Evolutionary conservation across 2,888 invertebrate genomes (phyloP).

Genomic region (Polyommatus icarus): DNA sequence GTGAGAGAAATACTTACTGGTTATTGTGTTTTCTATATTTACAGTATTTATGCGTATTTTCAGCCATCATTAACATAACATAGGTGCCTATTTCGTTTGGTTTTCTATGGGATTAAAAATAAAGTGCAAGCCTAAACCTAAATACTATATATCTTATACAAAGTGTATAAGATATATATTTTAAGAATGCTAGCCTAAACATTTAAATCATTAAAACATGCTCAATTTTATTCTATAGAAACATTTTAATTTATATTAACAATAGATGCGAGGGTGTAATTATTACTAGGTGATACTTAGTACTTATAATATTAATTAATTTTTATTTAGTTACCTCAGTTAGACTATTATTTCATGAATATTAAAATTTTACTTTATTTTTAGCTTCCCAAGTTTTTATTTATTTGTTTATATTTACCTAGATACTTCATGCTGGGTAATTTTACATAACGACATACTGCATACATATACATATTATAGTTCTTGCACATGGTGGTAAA

Average conservation of each 20-base stretch:
- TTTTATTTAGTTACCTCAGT: not conserved
- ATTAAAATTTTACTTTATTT: not conserved
- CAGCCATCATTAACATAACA: not conserved
- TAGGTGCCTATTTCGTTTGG: not conserved
- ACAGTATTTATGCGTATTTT: not conserved
- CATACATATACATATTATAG: too few relatives aligned
- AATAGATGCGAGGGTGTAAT: too few relatives aligned
- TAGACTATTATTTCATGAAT: not conserved
- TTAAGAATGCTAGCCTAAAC: not conserved
- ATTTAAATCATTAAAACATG: not conserved
- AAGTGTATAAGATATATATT: not conserved
- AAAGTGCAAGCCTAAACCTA: not conserved
- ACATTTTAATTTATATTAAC: not conserved
- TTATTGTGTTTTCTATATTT: not conserved
- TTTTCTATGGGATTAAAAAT: not conserved
- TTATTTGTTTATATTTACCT: not conserved
- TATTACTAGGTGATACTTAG: not conserved
- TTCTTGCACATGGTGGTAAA: not conserved
- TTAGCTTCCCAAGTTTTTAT: not conserved
- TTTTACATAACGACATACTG: not conserved
- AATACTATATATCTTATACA: too few relatives aligned
- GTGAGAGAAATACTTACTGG: conserved; percentile 15
- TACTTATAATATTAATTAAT: too few relatives aligned
- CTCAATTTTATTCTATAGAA: not conserved
- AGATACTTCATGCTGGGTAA: not conserved